Base-by-base conservation (phyloP, 2,888 invertebrate genomes). In the Bellardia bayeri region DNA sequence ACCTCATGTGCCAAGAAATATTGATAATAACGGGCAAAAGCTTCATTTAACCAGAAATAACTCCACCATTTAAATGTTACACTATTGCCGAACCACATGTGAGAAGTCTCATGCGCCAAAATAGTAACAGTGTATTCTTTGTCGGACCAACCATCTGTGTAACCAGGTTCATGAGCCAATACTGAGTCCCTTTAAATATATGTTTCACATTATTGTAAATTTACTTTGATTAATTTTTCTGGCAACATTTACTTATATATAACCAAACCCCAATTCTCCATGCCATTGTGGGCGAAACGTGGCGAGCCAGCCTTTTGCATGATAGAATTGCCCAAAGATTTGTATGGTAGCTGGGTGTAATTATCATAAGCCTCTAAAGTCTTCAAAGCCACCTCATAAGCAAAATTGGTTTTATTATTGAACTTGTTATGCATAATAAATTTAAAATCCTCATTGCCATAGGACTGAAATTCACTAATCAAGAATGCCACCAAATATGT, bases 201-300 rank as follows among this genome's bases (percentile, higher is more conserved):
- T 23, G 1, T 23, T 23, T 23, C 1, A 23, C 23, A 23, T 23
- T 23, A 23, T 23, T 23, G 23, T 23, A 23, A 23, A 23, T 23
- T 23, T 23, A 23, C 23, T 23, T 23, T 0, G 23, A 23, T 23
- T 23, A 23, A 23, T 23, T 23, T 23, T 23, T 23, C 23, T 23
- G 1, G 23, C 23, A 23, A 23, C 23, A 94, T 92, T 96, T 92
- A 96, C 96, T 95, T 95, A 93, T 97, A 98, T 3, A 97, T 97
- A 13, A 97, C 95, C 5, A 98, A 94, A 2, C 98, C 98, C 98
- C 98, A 98, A 91, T 98, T 98, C 92, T 98, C 98, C 98, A 98
- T 98, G 82, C 97, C 96, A 30, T 96, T 96, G 76, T 96, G 96
- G 0, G 95, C 95, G 93, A 97, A 98, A 90, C 97, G 96, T 0